Evolutionary conservation across 2,888 invertebrate species (phyloP).

Genomic region (Xylota segnis): DNA sequence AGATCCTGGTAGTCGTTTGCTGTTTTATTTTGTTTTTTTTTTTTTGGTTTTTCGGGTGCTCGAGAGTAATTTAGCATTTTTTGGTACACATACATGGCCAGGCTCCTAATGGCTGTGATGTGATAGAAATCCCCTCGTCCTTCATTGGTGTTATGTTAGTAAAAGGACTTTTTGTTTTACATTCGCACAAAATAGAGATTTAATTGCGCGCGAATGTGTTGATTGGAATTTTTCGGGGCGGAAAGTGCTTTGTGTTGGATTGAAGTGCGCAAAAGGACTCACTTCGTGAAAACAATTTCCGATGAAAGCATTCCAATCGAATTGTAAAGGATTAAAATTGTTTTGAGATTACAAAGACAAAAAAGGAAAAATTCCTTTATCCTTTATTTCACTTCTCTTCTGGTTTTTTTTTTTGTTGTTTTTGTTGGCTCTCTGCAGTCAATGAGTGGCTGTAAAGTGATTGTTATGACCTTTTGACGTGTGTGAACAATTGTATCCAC

Average conservation of each 20-base stretch:
- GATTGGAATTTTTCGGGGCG: conserved; percentile 54
- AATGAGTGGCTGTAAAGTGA: conserved; percentile 6
- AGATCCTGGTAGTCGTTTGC: conserved; percentile 13
- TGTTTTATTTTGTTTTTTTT: neutral
- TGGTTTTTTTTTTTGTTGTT: too few species aligned
- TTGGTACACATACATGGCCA: neutral
- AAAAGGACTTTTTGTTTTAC: conserved; percentile 11
- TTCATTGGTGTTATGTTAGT: too few species aligned
- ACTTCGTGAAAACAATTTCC: conserved; percentile 58
- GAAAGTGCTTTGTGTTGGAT: conserved; percentile 15
- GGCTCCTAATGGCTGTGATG: conserved; percentile 47
- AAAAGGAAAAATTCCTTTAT: conserved; percentile 40
- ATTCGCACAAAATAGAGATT: conserved; percentile 61
- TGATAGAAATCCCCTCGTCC: neutral
- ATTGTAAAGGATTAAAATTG: conserved; percentile 67
- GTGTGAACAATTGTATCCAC: too few species aligned
- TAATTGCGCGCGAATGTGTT: conserved; percentile 74
- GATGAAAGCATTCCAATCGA: conserved; percentile 71
- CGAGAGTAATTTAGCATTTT: neutral
- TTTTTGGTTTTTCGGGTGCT: neutral
- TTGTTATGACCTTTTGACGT: neutral
- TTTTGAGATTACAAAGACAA: conserved; percentile 57
- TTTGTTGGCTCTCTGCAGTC: neutral
- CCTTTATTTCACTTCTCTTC: neutral
- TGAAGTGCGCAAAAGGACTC: conserved; percentile 54